phyloP scores from a whole-genome alignment of 1,140 invertebrate species.

The Zaprionus africanus region DNA sequence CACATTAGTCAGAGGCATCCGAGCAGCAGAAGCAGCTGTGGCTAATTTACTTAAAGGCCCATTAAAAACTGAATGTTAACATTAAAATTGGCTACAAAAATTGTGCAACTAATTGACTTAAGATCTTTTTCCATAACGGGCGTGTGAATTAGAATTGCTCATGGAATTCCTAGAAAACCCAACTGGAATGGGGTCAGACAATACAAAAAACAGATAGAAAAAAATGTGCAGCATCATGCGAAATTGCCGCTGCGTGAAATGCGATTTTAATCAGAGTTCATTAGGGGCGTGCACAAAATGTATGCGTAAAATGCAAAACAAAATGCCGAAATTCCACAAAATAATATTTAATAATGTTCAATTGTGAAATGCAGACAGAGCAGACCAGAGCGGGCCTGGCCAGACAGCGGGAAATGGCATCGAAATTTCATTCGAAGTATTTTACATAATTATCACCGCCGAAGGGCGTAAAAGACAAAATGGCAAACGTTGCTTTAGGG shows the following conservation, averaged over 20 bases:
- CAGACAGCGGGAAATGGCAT: conserved; percentile 4
- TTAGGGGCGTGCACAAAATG: conserved; percentile 64
- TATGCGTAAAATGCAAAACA: conserved; percentile 74
- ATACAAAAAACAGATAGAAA: neutral
- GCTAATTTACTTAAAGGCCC: conserved; percentile 70
- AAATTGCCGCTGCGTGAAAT: conserved; percentile 35
- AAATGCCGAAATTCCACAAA: conserved; percentile 56
- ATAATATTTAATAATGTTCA: conserved; percentile 78
- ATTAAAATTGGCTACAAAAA: conserved; percentile 58
- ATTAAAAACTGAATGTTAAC: conserved; percentile 59
- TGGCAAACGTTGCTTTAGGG: conserved; percentile 54
- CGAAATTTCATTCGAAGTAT: neutral
- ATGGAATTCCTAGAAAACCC: conserved; percentile 12
- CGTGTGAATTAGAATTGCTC: conserved; percentile 67
- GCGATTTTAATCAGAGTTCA: conserved; percentile 60
- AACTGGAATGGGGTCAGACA: conserved; percentile 46
- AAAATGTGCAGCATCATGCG: conserved; percentile 71
- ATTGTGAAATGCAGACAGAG: conserved; percentile 47
- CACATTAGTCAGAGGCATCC: conserved; percentile 60
- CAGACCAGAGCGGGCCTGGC: neutral
- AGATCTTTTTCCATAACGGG: neutral
- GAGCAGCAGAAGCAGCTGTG: conserved; percentile 73
- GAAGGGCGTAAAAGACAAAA: conserved; percentile 54
- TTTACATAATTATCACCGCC: conserved; percentile 63
- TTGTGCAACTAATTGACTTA: conserved; percentile 43